Conservation (phyloP, 2,888 invertebrate genomes). For the Rhagonycha lutea region DNA sequence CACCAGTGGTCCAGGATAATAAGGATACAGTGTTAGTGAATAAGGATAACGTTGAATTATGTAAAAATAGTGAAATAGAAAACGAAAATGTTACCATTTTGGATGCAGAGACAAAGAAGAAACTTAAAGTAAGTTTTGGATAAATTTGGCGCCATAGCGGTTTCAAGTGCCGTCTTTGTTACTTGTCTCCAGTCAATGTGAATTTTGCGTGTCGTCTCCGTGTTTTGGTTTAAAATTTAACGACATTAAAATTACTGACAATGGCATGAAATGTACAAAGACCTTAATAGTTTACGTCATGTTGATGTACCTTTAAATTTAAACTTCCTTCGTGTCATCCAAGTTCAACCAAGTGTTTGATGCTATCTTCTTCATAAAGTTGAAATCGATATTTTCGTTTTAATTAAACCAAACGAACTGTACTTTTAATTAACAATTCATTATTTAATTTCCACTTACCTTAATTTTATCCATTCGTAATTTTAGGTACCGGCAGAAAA, state of each 20-base stretch:
- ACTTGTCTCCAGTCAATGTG: background rate
- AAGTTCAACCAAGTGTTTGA: background rate
- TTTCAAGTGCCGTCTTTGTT: background rate
- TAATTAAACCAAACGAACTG: background rate
- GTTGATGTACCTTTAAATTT: background rate
- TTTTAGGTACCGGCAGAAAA: background rate
- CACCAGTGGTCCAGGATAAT: conserved; percentile 37
- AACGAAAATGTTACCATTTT: conserved; percentile 13
- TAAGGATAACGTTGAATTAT: conserved; percentile 13
- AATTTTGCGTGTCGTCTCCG: background rate
- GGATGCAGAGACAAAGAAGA: conserved; percentile 36
- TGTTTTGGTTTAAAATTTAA: background rate
- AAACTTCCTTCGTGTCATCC: background rate
- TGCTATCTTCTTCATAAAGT: background rate
- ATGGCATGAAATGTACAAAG: background rate
- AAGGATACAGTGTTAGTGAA: conserved; percentile 22
- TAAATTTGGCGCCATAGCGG: background rate
- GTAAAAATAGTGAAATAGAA: conserved; percentile 1
- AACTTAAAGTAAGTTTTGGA: conserved; percentile 41
- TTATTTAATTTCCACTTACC: background rate
- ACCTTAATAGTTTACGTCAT: background rate
- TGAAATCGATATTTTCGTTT: background rate
- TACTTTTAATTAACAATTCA: background rate
- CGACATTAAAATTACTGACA: background rate
- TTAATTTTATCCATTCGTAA: background rate